phyloP scores from a whole-genome alignment of 2,888 invertebrate species.

The Agonopterix arenella region DNA sequence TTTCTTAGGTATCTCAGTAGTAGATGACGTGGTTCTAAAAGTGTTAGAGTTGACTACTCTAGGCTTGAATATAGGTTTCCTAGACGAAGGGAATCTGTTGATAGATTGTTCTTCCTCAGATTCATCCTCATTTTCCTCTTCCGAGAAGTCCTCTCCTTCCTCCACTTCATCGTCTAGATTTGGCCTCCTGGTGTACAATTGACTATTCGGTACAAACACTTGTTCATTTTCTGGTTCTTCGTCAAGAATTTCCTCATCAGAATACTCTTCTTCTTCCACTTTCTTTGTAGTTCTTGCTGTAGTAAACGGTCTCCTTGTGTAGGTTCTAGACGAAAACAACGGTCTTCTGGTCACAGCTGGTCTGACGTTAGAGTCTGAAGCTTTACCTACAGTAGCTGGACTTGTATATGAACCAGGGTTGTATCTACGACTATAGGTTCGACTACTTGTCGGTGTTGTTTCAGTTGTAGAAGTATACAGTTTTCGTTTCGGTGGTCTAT shows the following conservation, averaged over 20 bases:
- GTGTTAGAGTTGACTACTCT: slow-evolving; percentile 57
- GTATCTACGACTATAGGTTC: slow-evolving; percentile 67
- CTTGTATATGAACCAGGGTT: slow-evolving; percentile 67
- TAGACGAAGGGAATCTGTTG: slow-evolving; percentile 39
- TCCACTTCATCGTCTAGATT: slow-evolving; percentile 26
- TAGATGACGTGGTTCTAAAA: slow-evolving; percentile 59
- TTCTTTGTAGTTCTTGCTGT: slow-evolving; percentile 57
- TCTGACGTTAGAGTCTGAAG: slow-evolving; percentile 33
- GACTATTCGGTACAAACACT: slow-evolving; percentile 61
- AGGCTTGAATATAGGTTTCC: slow-evolving; percentile 49
- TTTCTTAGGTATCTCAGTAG: slow-evolving; percentile 56
- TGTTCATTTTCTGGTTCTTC: slow-evolving; percentile 59
- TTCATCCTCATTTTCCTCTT: slow-evolving; percentile 21
- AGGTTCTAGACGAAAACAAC: slow-evolving; percentile 46
- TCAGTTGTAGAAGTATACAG: slow-evolving; percentile 63
- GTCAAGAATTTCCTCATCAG: slow-evolving; percentile 48
- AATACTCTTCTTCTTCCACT: slow-evolving; percentile 50
- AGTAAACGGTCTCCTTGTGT: slow-evolving; percentile 59
- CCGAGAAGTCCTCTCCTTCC: slow-evolving; percentile 16
- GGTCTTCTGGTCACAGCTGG: slow-evolving; percentile 39
- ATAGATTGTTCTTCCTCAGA: slow-evolving; percentile 30
- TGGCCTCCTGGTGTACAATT: slow-evolving; percentile 60
- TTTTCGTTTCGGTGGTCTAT: slow-evolving; percentile 51
- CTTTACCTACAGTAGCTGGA: slow-evolving; percentile 51
- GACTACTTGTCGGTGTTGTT: slow-evolving; percentile 46